These are phyloP conservation scores for Sphaeramia orbicularis DNA, from an alignment of 2,797 vertebrate species.

Conservation along the genomic window DNA sequence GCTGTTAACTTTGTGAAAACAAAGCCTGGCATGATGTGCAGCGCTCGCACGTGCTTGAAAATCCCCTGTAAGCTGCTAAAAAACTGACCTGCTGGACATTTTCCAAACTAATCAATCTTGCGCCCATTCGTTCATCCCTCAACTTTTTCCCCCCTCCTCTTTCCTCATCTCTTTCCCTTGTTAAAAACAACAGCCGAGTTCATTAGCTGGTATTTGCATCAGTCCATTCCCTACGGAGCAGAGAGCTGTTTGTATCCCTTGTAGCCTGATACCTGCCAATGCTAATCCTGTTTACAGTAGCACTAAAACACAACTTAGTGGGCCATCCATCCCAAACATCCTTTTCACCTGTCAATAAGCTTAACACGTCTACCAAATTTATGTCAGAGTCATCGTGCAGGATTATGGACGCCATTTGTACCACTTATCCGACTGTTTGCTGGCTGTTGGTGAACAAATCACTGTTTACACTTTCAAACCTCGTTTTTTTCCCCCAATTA, in stretches of 20 bases:
- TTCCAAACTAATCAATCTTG: constrained; percentile 75
- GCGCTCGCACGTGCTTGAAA: constrained; percentile 27
- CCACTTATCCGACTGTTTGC: constrained; percentile 34
- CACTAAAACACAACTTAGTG: constrained; percentile 75
- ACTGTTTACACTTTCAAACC: not conserved
- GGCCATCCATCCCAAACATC: constrained; percentile 72
- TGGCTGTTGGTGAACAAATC: constrained; percentile 49
- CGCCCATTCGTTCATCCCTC: constrained; percentile 37
- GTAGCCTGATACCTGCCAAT: constrained; percentile 76
- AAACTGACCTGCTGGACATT: constrained; percentile 67
- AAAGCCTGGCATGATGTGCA: constrained; percentile 48
- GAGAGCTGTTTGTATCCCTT: constrained; percentile 70
- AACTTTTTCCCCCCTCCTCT: constrained; percentile 21
- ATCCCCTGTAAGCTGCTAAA: constrained; percentile 60
- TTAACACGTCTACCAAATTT: constrained; percentile 60
- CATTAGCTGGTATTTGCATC: constrained; percentile 83
- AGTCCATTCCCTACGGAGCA: constrained; percentile 47
- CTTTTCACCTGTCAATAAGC: constrained; percentile 74
- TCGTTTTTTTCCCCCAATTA: not conserved
- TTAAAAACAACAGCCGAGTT: constrained; percentile 70
- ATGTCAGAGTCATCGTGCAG: constrained; percentile 44
- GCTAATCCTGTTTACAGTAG: constrained; percentile 84
- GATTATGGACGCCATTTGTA: constrained; percentile 58
- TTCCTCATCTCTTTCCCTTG: constrained; percentile 52
- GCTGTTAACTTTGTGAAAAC: constrained; percentile 44